These are phyloP conservation scores for Paracentrotus lividus DNA, from an alignment of 53 echinoderm and acorn worm genomes.

Conservation along the genomic window DNA sequence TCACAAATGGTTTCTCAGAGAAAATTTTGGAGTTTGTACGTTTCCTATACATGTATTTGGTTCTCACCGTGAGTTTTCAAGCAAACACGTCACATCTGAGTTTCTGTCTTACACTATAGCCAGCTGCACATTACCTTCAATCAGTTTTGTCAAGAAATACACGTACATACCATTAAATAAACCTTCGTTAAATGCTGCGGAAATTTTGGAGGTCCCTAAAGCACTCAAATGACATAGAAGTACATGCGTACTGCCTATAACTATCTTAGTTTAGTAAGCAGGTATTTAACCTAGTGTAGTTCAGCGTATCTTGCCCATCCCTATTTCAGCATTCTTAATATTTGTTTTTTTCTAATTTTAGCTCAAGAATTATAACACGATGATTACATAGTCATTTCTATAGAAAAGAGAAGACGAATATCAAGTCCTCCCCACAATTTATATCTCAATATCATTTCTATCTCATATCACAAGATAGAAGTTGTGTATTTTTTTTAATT, in stretches of 20 bases:
- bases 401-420: neutral
- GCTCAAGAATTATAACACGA: neutral
- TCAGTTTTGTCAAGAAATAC: neutral
- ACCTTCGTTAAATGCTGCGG: neutral
- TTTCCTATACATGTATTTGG: neutral
- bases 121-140: neutral
- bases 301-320: neutral
- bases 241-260: neutral
- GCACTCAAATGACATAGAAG: too few relatives aligned
- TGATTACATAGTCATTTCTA: neutral
- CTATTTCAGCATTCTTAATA: slow-evolving; percentile 14
- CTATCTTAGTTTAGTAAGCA: neutral
- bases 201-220: neutral
- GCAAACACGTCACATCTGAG: neutral
- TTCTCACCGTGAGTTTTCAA: neutral
- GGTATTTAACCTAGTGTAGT: neutral
- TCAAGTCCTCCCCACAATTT: neutral
- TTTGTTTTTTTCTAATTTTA: neutral
- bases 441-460: neutral
- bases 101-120: neutral
- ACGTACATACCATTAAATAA: neutral
- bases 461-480: too few relatives aligned
- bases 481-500: neutral
- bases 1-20: neutral
- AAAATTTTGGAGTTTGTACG: neutral